These are phyloP conservation scores for Clepsis dumicolana DNA, from an alignment of 2,888 invertebrate species.

Conservation along the genomic window DNA sequence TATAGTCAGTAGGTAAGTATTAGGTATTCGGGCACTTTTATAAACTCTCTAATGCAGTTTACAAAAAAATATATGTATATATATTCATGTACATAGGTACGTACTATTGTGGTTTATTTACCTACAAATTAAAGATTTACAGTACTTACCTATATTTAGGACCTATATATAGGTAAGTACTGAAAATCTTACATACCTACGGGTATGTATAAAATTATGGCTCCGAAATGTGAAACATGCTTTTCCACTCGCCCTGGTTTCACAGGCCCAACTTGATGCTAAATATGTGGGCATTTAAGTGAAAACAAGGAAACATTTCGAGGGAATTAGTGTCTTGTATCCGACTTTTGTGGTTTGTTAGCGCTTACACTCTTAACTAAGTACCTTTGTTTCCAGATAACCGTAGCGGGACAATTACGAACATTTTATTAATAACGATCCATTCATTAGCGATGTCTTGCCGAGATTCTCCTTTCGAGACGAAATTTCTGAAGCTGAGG, in stretches of 20 bases:
- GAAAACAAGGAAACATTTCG: constrained; percentile 19
- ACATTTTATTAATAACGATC: constrained; percentile 18
- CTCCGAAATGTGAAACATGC: constrained; percentile 25
- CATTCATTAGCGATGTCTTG: constrained; percentile 27
- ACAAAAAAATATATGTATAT: no score
- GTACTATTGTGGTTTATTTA: no score
- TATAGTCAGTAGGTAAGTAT: no score
- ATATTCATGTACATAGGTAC: no score
- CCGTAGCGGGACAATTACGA: constrained; percentile 7
- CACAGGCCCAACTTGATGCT: constrained; percentile 18
- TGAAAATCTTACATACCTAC: constrained; percentile 7
- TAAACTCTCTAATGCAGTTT: no score
- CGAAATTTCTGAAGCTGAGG: constrained; percentile 19
- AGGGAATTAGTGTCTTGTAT: constrained; percentile 25
- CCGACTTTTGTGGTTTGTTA: constrained; percentile 32
- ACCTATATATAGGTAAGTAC: no score
- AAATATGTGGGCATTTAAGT: constrained; percentile 28
- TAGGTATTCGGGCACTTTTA: no score
- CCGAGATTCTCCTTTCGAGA: constrained; percentile 4
- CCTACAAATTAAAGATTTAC: no score
- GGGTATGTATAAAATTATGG: constrained; percentile 25
- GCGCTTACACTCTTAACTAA: constrained; percentile 15
- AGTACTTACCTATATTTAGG: no score
- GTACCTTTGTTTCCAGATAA: constrained; percentile 10
- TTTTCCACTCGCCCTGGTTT: constrained; percentile 13